phyloP scores from a whole-genome alignment of 2,113 vertebrate species.

The Hippoglossus stenolepis region DNA sequence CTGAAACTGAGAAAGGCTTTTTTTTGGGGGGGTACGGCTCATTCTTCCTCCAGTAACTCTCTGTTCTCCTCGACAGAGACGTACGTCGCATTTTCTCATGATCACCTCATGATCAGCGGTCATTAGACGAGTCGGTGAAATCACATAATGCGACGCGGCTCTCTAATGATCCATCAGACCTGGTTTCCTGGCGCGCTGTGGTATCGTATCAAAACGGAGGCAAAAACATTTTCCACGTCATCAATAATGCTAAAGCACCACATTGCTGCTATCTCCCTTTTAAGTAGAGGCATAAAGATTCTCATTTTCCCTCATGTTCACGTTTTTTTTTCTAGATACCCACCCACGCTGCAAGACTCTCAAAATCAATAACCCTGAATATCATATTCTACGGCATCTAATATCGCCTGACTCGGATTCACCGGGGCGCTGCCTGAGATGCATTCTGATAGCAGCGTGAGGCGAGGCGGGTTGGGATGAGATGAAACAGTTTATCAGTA shows the following conservation, averaged over 20 bases:
- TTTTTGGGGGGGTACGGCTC: constrained; percentile 65
- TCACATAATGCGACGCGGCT: constrained; percentile 11
- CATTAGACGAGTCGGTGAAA: constrained; percentile 50
- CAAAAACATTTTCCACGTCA: constrained; percentile 21
- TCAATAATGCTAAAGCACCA: constrained; percentile 25
- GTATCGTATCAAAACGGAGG: constrained; percentile 22
- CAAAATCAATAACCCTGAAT: constrained; percentile 73
- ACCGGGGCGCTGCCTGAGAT: constrained; percentile 48
- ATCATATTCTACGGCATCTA: constrained; percentile 69
- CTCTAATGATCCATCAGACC: constrained; percentile 32
- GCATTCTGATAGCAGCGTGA: constrained; percentile 52
- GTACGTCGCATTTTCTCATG: constrained; percentile 55
- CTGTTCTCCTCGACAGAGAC: constrained; percentile 67
- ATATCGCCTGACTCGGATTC: constrained; percentile 57
- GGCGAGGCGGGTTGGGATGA: constrained; percentile 40
- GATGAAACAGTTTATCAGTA: constrained; percentile 61
- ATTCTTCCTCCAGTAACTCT: constrained; percentile 75
- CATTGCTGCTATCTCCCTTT: constrained; percentile 37
- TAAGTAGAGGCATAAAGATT: constrained; percentile 43
- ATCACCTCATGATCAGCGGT: constrained; percentile 46
- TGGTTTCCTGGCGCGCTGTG: constrained; percentile 7
- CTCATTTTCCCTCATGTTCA: constrained; percentile 53
- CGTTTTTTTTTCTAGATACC: constrained; percentile 39
- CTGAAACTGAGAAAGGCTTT: constrained; percentile 81
- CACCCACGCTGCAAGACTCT: constrained; percentile 36